These are phyloP conservation scores for Oreochromis mossambicus DNA, from an alignment of 2,797 vertebrate genomes.

Conservation along the genomic window DNA sequence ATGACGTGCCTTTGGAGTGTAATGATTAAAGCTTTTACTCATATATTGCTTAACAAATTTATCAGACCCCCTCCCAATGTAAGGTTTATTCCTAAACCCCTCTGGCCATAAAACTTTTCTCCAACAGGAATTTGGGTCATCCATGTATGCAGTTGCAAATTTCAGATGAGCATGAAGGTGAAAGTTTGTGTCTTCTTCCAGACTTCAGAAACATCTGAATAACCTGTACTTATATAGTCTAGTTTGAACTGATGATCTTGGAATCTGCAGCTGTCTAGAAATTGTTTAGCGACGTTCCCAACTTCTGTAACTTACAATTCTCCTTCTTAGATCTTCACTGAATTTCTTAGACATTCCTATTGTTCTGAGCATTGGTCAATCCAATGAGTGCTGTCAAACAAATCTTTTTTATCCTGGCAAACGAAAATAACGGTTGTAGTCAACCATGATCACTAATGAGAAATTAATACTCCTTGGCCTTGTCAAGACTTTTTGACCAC, in stretches of 20 bases:
- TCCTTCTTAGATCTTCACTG: neutral
- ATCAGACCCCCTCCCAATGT: neutral
- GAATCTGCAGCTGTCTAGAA: neutral
- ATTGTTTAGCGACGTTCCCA: neutral
- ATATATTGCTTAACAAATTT: neutral
- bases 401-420: neutral
- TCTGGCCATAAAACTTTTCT: neutral
- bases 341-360: fast-evolving
- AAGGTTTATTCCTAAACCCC: neutral
- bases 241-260: neutral
- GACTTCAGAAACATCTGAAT: neutral
- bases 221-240: neutral
- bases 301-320: neutral
- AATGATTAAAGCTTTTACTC: neutral
- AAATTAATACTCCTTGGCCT: neutral
- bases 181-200: neutral
- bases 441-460: neutral
- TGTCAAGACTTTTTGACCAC: neutral
- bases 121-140: neutral
- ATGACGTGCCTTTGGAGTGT: neutral
- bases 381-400: neutral
- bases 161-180: neutral
- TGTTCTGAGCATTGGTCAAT: neutral
- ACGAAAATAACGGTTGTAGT: neutral
- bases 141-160: neutral